Conservation (phyloP, 1,140 invertebrate genomes). For the Heliconius melpomene region DNA sequence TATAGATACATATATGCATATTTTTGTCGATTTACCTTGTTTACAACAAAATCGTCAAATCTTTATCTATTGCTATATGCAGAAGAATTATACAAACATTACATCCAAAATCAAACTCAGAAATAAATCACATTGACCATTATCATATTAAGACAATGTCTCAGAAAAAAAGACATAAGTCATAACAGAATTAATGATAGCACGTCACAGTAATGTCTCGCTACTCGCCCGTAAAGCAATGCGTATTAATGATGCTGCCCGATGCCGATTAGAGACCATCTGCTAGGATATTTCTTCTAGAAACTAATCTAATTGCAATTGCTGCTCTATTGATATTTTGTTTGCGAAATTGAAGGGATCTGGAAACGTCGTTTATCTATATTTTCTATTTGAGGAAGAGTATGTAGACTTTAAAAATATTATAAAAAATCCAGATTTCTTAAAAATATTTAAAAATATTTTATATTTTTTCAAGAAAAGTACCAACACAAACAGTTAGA, state of each 20-base stretch:
- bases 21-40: too few species aligned
- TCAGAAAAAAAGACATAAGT: slow-evolving; percentile 25
- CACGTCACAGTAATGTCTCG: slow-evolving; percentile 43
- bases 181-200: slow-evolving; percentile 59
- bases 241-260: slow-evolving; percentile 60
- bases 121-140: slow-evolving; percentile 19
- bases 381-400: too few species aligned
- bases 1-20: too few species aligned
- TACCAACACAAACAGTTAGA: too few species aligned
- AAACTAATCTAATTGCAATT: slow-evolving; percentile 22
- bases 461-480: too few species aligned
- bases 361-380: neutral
- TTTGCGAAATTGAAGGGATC: neutral
- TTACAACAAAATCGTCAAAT: too few species aligned
- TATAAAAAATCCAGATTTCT: too few species aligned
- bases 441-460: too few species aligned
- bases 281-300: slow-evolving; percentile 22
- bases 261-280: slow-evolving; percentile 57
- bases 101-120: neutral
- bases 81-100: neutral
- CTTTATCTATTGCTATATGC: neutral
- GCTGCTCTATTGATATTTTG: neutral
- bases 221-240: slow-evolving; percentile 54
- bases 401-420: too few species aligned
- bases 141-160: slow-evolving; percentile 28